Conservation (phyloP, 2,797 vertebrate species). For the Epinephelus coioides region DNA sequence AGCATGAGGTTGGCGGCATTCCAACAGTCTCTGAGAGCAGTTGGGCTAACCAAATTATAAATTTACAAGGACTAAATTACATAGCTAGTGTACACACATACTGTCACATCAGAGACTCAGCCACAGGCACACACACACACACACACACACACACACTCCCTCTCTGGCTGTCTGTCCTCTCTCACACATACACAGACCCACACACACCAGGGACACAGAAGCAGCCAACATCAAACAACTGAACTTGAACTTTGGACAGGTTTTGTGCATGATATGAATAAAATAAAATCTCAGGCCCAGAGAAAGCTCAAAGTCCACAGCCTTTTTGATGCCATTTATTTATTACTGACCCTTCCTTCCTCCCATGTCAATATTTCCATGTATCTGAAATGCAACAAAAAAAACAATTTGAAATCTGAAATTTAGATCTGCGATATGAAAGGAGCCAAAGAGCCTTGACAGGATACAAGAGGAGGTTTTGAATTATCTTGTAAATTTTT, state of each 20-base stretch:
- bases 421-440: slow-evolving; percentile 9
- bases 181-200: slow-evolving; percentile 51
- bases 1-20: slow-evolving; percentile 73
- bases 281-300: slow-evolving; percentile 25
- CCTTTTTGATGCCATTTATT: slow-evolving; percentile 54
- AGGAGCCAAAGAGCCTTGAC: slow-evolving; percentile 13
- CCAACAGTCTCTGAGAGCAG: slow-evolving; percentile 79
- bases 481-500: slow-evolving; percentile 1
- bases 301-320: slow-evolving; percentile 39
- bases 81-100: slow-evolving; percentile 76
- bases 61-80: slow-evolving; percentile 84
- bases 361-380: slow-evolving; percentile 19
- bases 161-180: slow-evolving; percentile 2
- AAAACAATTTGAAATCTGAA: slow-evolving; percentile 47
- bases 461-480: background rate
- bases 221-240: slow-evolving; percentile 69
- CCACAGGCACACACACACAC: slow-evolving; percentile 37
- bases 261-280: slow-evolving; percentile 63
- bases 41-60: slow-evolving; percentile 83
- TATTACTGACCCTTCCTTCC: slow-evolving; percentile 7
- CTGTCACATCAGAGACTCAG: slow-evolving; percentile 72
- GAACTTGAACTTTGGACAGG: slow-evolving; percentile 71
- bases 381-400: slow-evolving; percentile 21
- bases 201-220: slow-evolving; percentile 62
- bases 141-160: slow-evolving; percentile 20